Conservation (phyloP, 2,113 vertebrate species). For the Chamaetylas fuelleborni region DNA sequence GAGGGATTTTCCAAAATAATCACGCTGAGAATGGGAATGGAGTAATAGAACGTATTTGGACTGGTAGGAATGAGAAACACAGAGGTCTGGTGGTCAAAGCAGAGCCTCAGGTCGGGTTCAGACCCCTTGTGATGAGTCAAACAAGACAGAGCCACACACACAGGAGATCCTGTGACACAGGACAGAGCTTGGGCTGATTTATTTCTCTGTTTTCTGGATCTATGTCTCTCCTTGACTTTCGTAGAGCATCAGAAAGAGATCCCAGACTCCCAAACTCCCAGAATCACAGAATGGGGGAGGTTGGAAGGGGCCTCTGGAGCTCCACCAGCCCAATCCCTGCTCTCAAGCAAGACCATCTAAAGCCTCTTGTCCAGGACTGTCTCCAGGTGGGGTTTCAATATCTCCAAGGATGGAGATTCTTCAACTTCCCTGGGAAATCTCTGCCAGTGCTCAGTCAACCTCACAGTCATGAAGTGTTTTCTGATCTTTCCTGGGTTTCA, state of each 20-base stretch:
- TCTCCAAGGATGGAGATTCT: not conserved
- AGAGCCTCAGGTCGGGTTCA: not conserved
- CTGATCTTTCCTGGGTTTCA: not conserved
- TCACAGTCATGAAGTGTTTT: not conserved
- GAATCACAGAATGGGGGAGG: not conserved
- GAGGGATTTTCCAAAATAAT: not conserved
- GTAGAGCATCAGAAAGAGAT: not conserved
- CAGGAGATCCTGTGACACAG: accelerated
- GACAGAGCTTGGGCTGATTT: not conserved
- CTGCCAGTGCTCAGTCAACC: not conserved
- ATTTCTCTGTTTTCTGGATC: not conserved
- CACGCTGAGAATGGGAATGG: too few species aligned
- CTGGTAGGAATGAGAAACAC: not conserved
- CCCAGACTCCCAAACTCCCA: not conserved
- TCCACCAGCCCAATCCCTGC: not conserved
- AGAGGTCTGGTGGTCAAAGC: not conserved
- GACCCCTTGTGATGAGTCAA: not conserved
- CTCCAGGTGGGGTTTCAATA: not conserved
- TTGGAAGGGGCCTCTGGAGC: not conserved
- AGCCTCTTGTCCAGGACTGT: not conserved
- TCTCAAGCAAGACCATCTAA: not conserved
- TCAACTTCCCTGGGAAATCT: not conserved
- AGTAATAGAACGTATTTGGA: accelerated
- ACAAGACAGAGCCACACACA: not conserved
- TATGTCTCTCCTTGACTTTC: not conserved